These are phyloP conservation scores for Sinocyclocheilus anshuiensis DNA, from an alignment of 2,113 vertebrate species.

Conservation along the genomic window DNA sequence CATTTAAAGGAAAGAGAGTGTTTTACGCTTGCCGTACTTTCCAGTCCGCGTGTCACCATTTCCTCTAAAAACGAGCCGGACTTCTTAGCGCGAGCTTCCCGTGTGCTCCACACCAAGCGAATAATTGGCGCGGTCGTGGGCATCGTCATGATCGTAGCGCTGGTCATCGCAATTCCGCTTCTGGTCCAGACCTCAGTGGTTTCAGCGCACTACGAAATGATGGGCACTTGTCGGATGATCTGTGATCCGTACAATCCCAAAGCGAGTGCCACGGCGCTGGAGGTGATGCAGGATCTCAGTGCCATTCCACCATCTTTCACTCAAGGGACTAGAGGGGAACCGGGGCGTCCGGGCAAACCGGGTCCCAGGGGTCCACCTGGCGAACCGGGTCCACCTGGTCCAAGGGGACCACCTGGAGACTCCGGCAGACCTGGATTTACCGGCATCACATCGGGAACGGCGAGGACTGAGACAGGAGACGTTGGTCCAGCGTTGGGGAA, in stretches of 20 bases:
- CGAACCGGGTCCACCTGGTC: constrained; percentile 83
- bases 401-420: constrained; percentile 80
- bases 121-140: constrained; percentile 76
- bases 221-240: constrained; percentile 91
- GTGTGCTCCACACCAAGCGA: constrained; percentile 75
- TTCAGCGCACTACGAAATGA: constrained; percentile 87
- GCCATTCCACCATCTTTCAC: constrained; percentile 75
- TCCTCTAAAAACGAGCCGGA: constrained; percentile 76
- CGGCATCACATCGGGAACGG: constrained; percentile 67
- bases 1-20: background rate
- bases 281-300: constrained; percentile 82
- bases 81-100: constrained; percentile 75
- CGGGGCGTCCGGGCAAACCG: constrained; percentile 83
- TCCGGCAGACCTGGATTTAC: constrained; percentile 71
- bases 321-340: constrained; percentile 79
- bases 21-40: background rate
- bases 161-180: constrained; percentile 81
- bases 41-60: constrained; percentile 73
- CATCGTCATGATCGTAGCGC: constrained; percentile 80
- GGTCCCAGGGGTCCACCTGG: constrained; percentile 83
- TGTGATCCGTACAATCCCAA: constrained; percentile 83
- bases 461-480: constrained; percentile 73
- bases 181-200: constrained; percentile 77
- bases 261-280: constrained; percentile 77
- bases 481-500: constrained; percentile 73